Evolutionary conservation across 2,888 invertebrate genomes (phyloP).

Genomic region (Scaptomyza reducta): DNA sequence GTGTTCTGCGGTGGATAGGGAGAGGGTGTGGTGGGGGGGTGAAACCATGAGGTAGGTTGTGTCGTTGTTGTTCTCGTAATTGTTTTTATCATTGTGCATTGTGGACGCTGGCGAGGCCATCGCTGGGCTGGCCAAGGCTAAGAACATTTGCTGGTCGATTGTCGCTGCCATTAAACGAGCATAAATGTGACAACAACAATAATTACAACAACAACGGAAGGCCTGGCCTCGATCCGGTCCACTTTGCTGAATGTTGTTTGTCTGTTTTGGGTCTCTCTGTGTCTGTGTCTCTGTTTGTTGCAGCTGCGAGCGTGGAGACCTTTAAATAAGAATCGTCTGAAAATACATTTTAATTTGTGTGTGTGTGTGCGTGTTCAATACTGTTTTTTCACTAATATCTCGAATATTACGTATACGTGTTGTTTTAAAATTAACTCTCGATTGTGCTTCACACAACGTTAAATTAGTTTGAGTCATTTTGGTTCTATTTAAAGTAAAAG

Average conservation of each 20-base stretch:
- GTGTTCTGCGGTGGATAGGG: conserved; percentile 3
- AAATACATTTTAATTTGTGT: conserved; percentile 67
- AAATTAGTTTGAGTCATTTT: not conserved
- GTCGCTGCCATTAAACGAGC: conserved; percentile 73
- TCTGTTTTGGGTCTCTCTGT: not conserved
- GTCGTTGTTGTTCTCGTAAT: conserved; percentile 48
- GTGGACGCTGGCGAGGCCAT: conserved; percentile 32
- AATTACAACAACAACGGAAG: conserved; percentile 31
- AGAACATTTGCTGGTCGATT: conserved; percentile 69
- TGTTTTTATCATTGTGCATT: conserved; percentile 69
- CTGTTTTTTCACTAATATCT: not conserved
- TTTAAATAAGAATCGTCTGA: conserved; percentile 67
- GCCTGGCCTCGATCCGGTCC: conserved; percentile 25
- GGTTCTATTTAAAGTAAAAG: not conserved
- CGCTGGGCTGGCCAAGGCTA: conserved; percentile 62
- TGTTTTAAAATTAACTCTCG: not conserved
- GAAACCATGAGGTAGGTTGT: not conserved
- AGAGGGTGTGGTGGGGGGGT: too few relatives aligned
- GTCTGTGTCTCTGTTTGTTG: not conserved
- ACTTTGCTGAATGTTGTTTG: conserved; percentile 30
- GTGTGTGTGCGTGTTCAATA: conserved; percentile 4
- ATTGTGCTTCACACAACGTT: not conserved
- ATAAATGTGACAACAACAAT: conserved; percentile 65
- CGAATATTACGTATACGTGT: not conserved
- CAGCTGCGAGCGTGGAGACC: conserved; percentile 13